Conservation (phyloP, 2,113 vertebrate genomes). For the Gymnorhina tibicen region DNA sequence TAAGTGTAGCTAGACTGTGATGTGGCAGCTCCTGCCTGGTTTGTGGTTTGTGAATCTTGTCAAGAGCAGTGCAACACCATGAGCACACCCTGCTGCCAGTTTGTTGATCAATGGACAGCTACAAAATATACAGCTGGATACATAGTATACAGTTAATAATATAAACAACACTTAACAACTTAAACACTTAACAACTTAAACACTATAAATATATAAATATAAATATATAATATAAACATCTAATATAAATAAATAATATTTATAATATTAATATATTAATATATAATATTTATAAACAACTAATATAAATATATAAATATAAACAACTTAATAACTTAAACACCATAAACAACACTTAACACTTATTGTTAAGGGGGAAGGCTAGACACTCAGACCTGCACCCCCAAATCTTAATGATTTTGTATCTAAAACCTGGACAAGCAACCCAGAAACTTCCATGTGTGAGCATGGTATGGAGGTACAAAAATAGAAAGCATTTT, state of each 20-base stretch:
- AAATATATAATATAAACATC: too few species aligned
- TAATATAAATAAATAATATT: too few species aligned
- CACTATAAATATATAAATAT: too few species aligned
- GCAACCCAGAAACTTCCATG: background rate
- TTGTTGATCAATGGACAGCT: background rate
- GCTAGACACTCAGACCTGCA: background rate
- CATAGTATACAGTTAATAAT: background rate
- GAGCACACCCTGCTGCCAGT: background rate
- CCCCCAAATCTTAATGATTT: background rate
- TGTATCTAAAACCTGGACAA: background rate
- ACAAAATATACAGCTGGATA: background rate
- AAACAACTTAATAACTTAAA: too few species aligned
- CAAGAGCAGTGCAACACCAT: background rate
- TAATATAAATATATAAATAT: too few species aligned
- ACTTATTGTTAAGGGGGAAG: background rate
- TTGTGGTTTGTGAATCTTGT: background rate
- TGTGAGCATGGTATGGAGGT: background rate
- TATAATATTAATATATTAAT: too few species aligned
- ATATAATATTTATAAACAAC: too few species aligned
- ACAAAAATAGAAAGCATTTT: background rate
- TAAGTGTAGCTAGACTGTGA: rapidly evolving
- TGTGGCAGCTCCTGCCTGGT: background rate
- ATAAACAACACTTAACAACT: background rate
- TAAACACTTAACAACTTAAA: too few species aligned
- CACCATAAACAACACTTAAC: background rate